phyloP scores from a whole-genome alignment of 2,797 vertebrate genomes.

The Coranthus polyacanthus region DNA sequence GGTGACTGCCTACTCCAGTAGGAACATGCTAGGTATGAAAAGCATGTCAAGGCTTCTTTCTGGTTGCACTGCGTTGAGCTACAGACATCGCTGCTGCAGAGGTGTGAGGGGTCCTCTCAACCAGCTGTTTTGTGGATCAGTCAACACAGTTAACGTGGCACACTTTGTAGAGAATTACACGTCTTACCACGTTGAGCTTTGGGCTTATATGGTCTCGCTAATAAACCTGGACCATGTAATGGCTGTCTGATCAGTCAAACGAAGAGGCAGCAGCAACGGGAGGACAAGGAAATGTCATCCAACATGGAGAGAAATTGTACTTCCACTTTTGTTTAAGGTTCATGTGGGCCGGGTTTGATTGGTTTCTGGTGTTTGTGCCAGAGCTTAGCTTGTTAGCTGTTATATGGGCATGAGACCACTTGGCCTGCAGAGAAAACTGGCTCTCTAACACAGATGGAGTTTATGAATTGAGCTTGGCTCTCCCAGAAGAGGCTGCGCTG shows the following conservation, averaged over 20 bases:
- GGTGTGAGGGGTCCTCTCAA: constrained; percentile 89
- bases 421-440: constrained; percentile 23
- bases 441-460: constrained; percentile 25
- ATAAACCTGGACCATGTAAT: constrained; percentile 93
- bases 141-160: constrained; percentile 93
- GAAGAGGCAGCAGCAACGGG: constrained; percentile 87
- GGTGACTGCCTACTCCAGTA: constrained; percentile 84
- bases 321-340: constrained; percentile 94
- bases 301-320: constrained; percentile 88
- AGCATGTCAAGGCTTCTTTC: constrained; percentile 89
- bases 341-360: constrained; percentile 83
- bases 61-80: constrained; percentile 86
- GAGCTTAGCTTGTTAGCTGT: constrained; percentile 74
- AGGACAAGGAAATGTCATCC: constrained; percentile 92
- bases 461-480: constrained; percentile 29
- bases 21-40: constrained; percentile 82
- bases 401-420: constrained; percentile 56
- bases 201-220: constrained; percentile 93
- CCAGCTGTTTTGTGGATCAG: constrained; percentile 96
- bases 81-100: constrained; percentile 90
- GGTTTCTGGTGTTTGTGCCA: constrained; percentile 84
- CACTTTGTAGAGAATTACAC: constrained; percentile 94
- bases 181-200: constrained; percentile 88
- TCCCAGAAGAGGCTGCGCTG: constrained; percentile 4
- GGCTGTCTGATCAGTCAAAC: constrained; percentile 95